Evolutionary conservation across 2,797 vertebrate genomes (phyloP), one percentile per base, ranked within the genome.

Genomic region (Pantherophis alleghaniensis): DNA sequence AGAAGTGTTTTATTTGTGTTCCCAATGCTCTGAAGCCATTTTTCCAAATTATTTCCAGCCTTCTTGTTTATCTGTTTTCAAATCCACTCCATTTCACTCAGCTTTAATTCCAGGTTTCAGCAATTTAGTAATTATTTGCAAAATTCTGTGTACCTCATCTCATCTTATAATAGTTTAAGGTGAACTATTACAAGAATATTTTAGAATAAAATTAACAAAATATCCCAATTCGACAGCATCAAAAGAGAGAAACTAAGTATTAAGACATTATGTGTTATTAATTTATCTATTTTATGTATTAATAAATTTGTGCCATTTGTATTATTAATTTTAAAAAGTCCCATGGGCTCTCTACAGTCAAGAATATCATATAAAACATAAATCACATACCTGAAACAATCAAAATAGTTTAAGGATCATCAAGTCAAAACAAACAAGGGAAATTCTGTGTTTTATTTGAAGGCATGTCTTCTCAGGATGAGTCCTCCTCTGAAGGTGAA

Each of bases 31-130:
- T 79, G 18, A 79, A 79, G 18, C 69, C 18, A 20, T 20, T 79
- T 79, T 79, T 42, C 18, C 4, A 1, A 79, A 79, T 79, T 79
- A 79, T 79, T 79, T 79, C 74, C 18, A 79, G 32, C 37, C 16
- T 79, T 79, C 9, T 42, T 79, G 18, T 42, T 94, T 93, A 12
- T 9, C 12, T 26, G 69, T 13, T 88, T 9, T 88, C 94, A 95
- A 94, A 37, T 86, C 60, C 16, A 74, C 7, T 26, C 57, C 55
- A 14, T 20, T 90, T 69, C 63, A 53, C 92, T 94, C 42, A 93
- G n/a, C 22, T 91, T 92, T 93, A 28, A 42, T 4, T 20, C 86
- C 47, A 37, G 0, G 11, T 63, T 63, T 92, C 22, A 53, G 10
- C 60, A 59, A 32, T 42, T 79, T 32, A 61, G 9, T 61, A 61